phyloP scores from a whole-genome alignment of 2,797 vertebrate species.

The Valencia hispanica region DNA sequence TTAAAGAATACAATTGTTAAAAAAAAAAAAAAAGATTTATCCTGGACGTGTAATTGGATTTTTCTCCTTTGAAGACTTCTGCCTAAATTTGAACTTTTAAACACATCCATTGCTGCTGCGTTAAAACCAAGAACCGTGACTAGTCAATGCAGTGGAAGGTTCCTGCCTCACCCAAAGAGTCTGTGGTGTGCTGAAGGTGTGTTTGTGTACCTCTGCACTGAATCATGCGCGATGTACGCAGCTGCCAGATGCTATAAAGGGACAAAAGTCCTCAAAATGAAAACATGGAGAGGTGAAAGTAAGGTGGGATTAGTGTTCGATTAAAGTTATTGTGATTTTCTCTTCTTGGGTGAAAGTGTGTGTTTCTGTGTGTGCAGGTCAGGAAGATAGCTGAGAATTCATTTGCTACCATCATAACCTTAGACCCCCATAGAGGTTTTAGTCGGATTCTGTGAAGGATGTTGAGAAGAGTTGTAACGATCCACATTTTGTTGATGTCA shows the following conservation, averaged over 20 bases:
- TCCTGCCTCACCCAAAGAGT: background rate
- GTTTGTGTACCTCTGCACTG: background rate
- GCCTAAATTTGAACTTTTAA: background rate
- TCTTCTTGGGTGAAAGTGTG: background rate
- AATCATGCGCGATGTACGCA: background rate
- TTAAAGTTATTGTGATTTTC: background rate
- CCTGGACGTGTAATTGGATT: slow-evolving; percentile 23
- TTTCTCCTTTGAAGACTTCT: background rate
- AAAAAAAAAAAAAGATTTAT: slow-evolving; percentile 4
- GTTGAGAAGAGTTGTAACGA: background rate
- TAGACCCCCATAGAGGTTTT: background rate
- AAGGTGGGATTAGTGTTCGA: background rate
- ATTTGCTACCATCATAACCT: background rate
- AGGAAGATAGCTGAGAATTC: background rate
- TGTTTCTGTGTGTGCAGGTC: background rate
- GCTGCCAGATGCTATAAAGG: background rate
- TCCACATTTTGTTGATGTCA: background rate
- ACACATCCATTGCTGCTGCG: too few species aligned
- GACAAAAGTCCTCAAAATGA: background rate
- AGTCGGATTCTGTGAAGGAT: background rate
- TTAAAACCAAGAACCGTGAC: background rate
- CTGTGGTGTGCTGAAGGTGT: background rate
- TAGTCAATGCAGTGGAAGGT: background rate
- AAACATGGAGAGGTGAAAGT: background rate
- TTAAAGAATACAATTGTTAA: slow-evolving; percentile 3